Evolutionary conservation across 2,797 vertebrate species (phyloP), one percentile per base, ranked within the genome.

Genomic region (Craterocephalus amniculus): DNA sequence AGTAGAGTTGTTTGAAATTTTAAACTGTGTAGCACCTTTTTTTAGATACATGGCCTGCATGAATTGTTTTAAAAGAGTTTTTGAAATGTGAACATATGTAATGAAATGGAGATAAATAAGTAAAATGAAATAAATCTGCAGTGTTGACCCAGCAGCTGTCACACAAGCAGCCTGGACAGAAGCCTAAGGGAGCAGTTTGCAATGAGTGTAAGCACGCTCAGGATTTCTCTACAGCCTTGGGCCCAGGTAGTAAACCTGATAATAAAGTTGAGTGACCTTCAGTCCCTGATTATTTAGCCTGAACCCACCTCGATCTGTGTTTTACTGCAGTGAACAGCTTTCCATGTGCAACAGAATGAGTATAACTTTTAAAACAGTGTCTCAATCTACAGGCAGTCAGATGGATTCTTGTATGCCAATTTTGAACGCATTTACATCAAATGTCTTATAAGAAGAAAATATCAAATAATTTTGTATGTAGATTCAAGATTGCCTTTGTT

Each of bases 231-330:
- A 31, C 31, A 61, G 52, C 20, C 73, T 73, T 32, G 66, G 48
- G 43, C 16, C 29, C 58, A 6, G 18, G 32, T 35, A 2, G 62
- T 81, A 73, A 81, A 81, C 45, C 6, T 49, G 27, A 74, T 8
- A 13, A 54, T 74, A 67, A 81, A 77, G 61, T 2, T 34, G 70
- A 58, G 24, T 48, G 65, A 8, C 48, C 70, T 58, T 35, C 6
- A 4, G 18, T n/a, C 61, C 2, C 48, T 24, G 54, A 77, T 67
- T 43, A 49, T 16, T 55, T 34, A 32, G 27, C 43, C 51, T 55
- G 51, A 70, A 58, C 29, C 12, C 48, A 31, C n/a, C 10, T 1
- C 29, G 20, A 52, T 54, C 16, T 40, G 35, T 3, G 4, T 45
- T 6, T 14, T 12, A 14, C 24, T 54, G 26, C 26, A 54, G 51